Conservation (phyloP, 2,113 vertebrate species). For the Rutilus rutilus region DNA sequence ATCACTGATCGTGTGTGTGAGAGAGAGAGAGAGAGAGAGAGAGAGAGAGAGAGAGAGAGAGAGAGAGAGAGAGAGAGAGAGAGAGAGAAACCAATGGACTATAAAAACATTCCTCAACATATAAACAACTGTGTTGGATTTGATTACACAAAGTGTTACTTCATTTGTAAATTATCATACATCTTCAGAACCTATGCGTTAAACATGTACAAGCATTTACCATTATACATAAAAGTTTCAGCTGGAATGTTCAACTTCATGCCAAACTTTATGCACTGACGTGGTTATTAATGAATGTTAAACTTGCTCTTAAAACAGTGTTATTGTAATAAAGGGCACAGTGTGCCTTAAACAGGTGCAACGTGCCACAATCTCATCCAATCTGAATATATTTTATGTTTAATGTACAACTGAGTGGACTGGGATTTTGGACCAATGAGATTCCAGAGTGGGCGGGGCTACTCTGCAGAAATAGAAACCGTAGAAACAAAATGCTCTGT, state of each 20-base stretch:
- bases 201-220: constrained; percentile 19
- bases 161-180: not conserved
- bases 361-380: not conserved
- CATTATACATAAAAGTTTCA: not conserved
- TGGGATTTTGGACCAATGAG: not conserved
- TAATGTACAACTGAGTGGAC: not conserved
- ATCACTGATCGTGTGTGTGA: not conserved
- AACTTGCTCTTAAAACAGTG: constrained; percentile 11
- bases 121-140: not conserved
- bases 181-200: not conserved
- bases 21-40: not conserved
- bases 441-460: not conserved
- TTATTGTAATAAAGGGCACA: not conserved
- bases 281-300: not conserved
- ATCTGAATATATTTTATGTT: not conserved
- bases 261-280: constrained; percentile 9
- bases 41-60: not conserved
- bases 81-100: not conserved
- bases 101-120: constrained; percentile 26
- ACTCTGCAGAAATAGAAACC: not conserved
- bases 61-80: too few species aligned
- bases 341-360: not conserved
- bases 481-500: not conserved
- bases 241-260: not conserved
- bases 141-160: constrained; percentile 5